These are phyloP conservation scores for Neolamprologus longior DNA, from an alignment of 2,113 vertebrate species.

Conservation along the genomic window DNA sequence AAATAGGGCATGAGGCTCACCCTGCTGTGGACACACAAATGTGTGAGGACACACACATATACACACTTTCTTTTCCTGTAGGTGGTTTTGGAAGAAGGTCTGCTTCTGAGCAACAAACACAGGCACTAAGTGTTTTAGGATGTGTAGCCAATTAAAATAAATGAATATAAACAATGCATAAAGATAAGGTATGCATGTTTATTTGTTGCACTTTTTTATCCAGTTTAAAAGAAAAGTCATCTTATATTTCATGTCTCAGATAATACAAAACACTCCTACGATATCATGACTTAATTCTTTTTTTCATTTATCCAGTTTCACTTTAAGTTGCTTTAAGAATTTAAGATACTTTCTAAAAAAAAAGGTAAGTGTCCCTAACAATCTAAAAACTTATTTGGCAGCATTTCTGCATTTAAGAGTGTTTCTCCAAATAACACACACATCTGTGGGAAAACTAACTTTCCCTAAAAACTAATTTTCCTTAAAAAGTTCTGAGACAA, in stretches of 20 bases:
- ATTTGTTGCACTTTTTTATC: not conserved
- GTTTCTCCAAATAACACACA: not conserved
- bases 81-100: not conserved
- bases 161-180: not conserved
- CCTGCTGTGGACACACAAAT: conserved; percentile 43
- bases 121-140: not conserved
- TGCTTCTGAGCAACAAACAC: not conserved
- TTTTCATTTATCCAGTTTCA: not conserved
- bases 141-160: not conserved
- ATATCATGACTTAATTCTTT: not conserved
- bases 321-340: not conserved
- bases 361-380: not conserved
- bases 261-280: not conserved
- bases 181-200: not conserved
- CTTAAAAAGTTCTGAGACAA: not conserved
- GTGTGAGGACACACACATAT: not conserved
- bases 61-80: not conserved
- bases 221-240: not conserved
- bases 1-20: conserved; percentile 57
- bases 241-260: not conserved
- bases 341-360: not conserved
- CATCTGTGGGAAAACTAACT: not conserved
- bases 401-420: not conserved
- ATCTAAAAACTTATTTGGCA: not conserved
- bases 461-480: not conserved